phyloP scores from a whole-genome alignment of 1,140 invertebrate species.

The Pygmarrhopalites habei region DNA sequence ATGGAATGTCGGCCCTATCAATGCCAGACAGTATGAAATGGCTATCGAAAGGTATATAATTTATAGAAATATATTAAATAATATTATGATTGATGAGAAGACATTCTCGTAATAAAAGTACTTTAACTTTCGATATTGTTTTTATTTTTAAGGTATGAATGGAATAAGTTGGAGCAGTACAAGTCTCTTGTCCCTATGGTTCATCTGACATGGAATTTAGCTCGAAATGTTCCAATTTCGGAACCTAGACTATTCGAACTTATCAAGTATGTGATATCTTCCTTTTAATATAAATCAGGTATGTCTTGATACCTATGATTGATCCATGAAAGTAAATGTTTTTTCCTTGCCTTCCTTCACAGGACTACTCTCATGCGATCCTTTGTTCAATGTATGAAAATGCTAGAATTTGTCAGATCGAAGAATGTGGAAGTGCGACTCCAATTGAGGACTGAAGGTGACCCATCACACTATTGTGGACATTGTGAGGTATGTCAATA shows the following conservation, averaged over 20 bases:
- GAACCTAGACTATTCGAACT: slow-evolving; percentile 81
- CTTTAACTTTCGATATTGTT: no score
- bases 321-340: no score
- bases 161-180: slow-evolving; percentile 95
- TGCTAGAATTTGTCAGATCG: slow-evolving; percentile 76
- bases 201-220: slow-evolving; percentile 96
- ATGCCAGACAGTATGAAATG: slow-evolving; percentile 85
- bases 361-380: slow-evolving; percentile 77
- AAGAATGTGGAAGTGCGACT: slow-evolving; percentile 83
- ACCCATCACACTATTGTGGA: slow-evolving; percentile 96
- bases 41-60: slow-evolving; percentile 62
- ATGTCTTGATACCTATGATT: no score
- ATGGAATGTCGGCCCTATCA: slow-evolving; percentile 98
- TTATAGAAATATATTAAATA: no score
- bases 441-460: slow-evolving; percentile 87
- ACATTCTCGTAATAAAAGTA: no score
- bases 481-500: slow-evolving; percentile 95
- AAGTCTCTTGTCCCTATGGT: slow-evolving; percentile 99
- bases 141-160: slow-evolving; percentile 74
- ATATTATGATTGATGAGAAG: no score
- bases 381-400: slow-evolving; percentile 74
- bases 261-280: slow-evolving; percentile 59
- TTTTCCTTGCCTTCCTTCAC: slow-evolving; percentile 37
- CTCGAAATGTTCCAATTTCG: slow-evolving; percentile 90
- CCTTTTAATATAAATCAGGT: no score